A percentile compares a stretch with the other conserved stretches of the same genome.
These are phyloP conservation scores for Caenorhabditis sp. DNA, from an alignment of 2,888 invertebrate genomes.

Conservation along the genomic window DNA sequence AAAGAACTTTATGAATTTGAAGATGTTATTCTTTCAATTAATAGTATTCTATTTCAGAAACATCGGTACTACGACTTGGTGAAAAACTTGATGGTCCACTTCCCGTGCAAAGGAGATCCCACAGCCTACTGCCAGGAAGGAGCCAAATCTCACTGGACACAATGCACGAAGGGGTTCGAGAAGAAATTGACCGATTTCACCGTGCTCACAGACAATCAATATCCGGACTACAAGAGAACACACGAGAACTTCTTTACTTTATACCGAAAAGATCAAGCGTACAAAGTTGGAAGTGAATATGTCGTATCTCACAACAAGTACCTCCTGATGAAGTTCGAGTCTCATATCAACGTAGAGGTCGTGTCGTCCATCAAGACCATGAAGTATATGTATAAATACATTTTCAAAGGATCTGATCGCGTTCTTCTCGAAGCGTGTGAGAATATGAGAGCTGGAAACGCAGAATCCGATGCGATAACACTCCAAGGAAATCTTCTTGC, in stretches of 20 bases:
- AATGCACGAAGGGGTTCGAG: slow-evolving; percentile 21
- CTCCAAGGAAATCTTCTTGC: slow-evolving; percentile 5
- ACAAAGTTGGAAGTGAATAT: slow-evolving; percentile 11
- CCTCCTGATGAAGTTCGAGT: slow-evolving; percentile 9
- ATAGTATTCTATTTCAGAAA: not conserved
- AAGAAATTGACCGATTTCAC: slow-evolving; percentile 7
- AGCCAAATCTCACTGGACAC: slow-evolving; percentile 23
- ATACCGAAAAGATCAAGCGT: not conserved
- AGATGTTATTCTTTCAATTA: too few species aligned
- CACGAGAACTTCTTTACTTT: not conserved
- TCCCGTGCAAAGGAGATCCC: slow-evolving; percentile 18
- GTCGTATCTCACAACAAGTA: slow-evolving; percentile 33
- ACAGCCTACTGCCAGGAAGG: slow-evolving; percentile 31
- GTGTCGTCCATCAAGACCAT: slow-evolving; percentile 17
- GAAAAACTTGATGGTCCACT: slow-evolving; percentile 36
- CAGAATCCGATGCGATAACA: not conserved
- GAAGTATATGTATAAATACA: slow-evolving; percentile 57
- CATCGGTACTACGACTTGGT: slow-evolving; percentile 5
- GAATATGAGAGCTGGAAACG: not conserved
- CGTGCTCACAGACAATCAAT: not conserved
- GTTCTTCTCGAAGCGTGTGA: slow-evolving; percentile 31
- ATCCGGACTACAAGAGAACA: slow-evolving; percentile 2
- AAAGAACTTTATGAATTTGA: too few species aligned
- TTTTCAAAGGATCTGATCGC: slow-evolving; percentile 45
- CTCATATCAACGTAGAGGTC: slow-evolving; percentile 41